Evolutionary conservation across 1,140 invertebrate genomes (phyloP).

Genomic region (Pachyrhynchus sulphureomaculatus): DNA sequence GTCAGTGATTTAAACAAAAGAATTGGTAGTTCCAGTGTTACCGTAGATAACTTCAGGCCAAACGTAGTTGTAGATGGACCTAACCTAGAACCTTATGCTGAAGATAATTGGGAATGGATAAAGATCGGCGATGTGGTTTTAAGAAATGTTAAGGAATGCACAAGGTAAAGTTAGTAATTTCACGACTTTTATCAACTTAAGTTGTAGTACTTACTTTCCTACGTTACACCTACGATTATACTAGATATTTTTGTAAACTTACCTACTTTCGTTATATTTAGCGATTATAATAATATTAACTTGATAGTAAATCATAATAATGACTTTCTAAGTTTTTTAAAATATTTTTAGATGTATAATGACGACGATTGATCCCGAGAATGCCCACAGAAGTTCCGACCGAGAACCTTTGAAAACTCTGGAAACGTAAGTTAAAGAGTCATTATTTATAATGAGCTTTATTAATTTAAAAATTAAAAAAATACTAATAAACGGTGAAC

Average conservation of each 20-base stretch:
- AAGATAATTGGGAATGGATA: constrained; percentile 71
- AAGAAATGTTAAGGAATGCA: constrained; percentile 66
- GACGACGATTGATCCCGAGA: constrained; percentile 60
- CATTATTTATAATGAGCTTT: too few species aligned
- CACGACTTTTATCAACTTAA: too few species aligned
- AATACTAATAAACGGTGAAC: too few species aligned
- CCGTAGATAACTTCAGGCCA: constrained; percentile 62
- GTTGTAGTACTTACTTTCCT: too few species aligned
- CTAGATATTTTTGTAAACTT: too few species aligned
- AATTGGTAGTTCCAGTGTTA: constrained; percentile 57
- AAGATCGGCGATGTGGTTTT: constrained; percentile 65
- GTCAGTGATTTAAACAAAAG: constrained; percentile 62
- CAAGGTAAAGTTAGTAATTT: constrained; percentile 9
- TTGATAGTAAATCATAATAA: too few species aligned
- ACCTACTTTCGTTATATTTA: too few species aligned
- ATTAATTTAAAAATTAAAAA: too few species aligned
- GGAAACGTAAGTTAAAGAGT: constrained; percentile 20
- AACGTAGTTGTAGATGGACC: constrained; percentile 68
- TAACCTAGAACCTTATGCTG: constrained; percentile 58
- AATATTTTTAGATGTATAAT: constrained; percentile 57
- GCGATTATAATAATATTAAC: too few species aligned
- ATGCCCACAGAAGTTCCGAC: constrained; percentile 54
- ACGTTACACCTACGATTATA: too few species aligned
- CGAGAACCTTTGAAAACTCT: constrained; percentile 59
- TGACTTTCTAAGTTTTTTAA: too few species aligned